Base-by-base conservation (phyloP, 2,113 vertebrate species). In the Eudyptes chrysolophus region DNA sequence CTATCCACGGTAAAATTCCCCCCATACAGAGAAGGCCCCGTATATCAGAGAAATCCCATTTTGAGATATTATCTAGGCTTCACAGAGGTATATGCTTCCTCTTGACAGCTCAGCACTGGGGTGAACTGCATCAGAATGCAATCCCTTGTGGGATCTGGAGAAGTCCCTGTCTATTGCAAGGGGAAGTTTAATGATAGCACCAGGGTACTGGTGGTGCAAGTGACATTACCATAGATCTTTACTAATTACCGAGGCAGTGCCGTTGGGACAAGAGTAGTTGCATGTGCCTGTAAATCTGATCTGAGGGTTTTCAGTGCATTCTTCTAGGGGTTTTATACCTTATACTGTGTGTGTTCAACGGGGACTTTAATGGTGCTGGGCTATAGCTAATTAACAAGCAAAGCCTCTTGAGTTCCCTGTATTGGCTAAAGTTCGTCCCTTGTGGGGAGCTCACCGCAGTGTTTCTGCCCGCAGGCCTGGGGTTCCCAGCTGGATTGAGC, bases 401-500 rank as follows among this genome's bases (percentile, higher is more conserved):
- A 60, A 79, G 61, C 52, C 20, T 74, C 64, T 65, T 58, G 36
- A 44, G 19, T n/a, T 90, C 38, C n/a, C 46, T 74, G 0, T 30
- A 19, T 14, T 81, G 36, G 40, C 68, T 70, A 8, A 55, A 16
- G 9, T 66, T 75, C 1, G 4, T 82, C 10, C 18, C n/a, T 36
- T 5, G 3, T 30, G 40, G 20, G 24, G 44, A 76, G 27, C 36
- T 78, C 49, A 82, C 44, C 1, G 11, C 34, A 15, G 26, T 30
- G 11, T 42, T 87, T 58, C 51, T 66, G 44, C 40, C 71, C 2
- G 0, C n/a, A 78, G 66, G 12, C 40, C 49, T 71, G 60, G 65
- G 48, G 16, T n/a, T 81, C 16, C 44, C 36, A 85, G 24, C 44
- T 61, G 74, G 69, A 61, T 0, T 0, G 0, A 84, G 36, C 16